These are phyloP conservation scores for Sardina pilchardus DNA, from an alignment of 2,113 vertebrate genomes.

Conservation along the genomic window DNA sequence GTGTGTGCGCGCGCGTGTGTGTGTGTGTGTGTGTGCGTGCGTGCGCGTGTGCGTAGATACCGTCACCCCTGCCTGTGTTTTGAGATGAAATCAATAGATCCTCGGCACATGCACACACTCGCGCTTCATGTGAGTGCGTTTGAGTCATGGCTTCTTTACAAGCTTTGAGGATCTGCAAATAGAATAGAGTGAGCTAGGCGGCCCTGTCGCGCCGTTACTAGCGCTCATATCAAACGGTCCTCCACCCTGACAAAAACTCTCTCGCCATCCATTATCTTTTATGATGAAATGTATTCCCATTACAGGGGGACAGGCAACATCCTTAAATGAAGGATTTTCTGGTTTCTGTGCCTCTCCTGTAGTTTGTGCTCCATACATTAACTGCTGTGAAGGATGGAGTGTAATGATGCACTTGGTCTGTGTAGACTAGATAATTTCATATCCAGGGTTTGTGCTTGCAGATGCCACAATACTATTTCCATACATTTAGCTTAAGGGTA, in stretches of 20 bases:
- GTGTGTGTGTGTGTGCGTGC: conserved; percentile 2
- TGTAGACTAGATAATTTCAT: conserved; percentile 35
- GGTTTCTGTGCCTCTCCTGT: neutral
- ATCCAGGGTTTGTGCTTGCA: conserved; percentile 36
- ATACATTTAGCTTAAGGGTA: conserved; percentile 42
- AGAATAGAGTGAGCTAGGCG: neutral
- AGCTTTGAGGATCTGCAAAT: neutral
- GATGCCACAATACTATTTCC: conserved; percentile 28
- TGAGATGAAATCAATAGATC: neutral
- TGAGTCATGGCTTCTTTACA: neutral
- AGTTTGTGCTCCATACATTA: neutral
- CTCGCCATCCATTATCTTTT: neutral
- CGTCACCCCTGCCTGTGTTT: neutral
- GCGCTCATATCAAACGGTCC: neutral
- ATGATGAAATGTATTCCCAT: neutral
- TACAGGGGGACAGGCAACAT: neutral
- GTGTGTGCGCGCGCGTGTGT: neutral
- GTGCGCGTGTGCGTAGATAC: neutral
- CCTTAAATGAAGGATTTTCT: conserved; percentile 20
- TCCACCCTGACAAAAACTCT: neutral
- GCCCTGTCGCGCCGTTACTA: neutral
- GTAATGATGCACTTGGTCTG: conserved; percentile 33
- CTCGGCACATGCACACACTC: neutral
- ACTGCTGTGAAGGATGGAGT: neutral
- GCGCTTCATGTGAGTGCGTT: neutral